Conservation (phyloP, 2,888 invertebrate species). For the Ormyrus thymus region DNA sequence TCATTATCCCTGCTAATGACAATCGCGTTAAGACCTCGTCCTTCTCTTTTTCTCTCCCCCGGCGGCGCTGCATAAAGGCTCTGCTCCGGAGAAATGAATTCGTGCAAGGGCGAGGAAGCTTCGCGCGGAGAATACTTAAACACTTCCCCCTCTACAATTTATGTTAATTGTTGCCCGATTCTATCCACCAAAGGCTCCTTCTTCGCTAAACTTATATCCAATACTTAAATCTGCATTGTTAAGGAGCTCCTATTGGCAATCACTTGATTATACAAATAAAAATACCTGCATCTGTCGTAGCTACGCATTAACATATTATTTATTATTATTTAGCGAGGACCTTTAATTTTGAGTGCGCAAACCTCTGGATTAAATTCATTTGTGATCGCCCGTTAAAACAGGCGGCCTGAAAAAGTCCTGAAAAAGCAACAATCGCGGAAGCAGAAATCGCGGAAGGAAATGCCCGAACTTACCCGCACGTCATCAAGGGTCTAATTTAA, state of each 20-base stretch:
- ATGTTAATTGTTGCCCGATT: constrained; percentile 47
- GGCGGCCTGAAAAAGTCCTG: background rate
- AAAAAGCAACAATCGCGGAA: background rate
- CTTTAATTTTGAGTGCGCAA: too few species aligned
- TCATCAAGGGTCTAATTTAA: constrained; percentile 60
- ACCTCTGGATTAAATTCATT: too few species aligned
- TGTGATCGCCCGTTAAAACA: background rate
- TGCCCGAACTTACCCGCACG: background rate
- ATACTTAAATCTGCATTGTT: too few species aligned
- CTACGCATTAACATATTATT: too few species aligned
- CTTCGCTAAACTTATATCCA: too few species aligned
- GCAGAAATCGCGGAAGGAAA: background rate
- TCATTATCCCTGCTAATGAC: constrained; percentile 44
- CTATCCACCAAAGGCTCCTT: background rate
- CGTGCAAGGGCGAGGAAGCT: constrained; percentile 9
- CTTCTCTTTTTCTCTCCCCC: constrained; percentile 25
- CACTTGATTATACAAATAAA: too few species aligned
- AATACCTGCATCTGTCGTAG: too few species aligned
- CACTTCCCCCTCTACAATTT: constrained; percentile 4
- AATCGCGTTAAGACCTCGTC: constrained; percentile 22
- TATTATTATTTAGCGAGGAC: too few species aligned
- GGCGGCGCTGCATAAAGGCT: background rate
- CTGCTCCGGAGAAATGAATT: background rate
- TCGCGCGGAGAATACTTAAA: constrained; percentile 44
- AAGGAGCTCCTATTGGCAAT: too few species aligned